phyloP scores from a whole-genome alignment of 2,888 invertebrate species.

The Amblyjoppa fuscipennis region DNA sequence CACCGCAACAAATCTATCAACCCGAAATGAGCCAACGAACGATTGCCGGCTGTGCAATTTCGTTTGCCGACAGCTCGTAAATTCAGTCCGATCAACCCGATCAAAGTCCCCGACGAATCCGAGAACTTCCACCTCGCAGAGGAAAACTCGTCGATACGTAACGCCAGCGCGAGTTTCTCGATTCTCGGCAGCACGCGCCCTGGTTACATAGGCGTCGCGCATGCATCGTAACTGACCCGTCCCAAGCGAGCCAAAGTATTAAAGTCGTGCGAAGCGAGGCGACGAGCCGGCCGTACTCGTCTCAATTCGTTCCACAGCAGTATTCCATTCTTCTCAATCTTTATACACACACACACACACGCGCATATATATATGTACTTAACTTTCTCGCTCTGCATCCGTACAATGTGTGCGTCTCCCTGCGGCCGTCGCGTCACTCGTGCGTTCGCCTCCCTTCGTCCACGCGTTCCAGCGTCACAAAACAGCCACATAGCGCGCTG shows the following conservation, averaged over 20 bases:
- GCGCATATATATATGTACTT: neutral
- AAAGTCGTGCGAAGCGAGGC: neutral
- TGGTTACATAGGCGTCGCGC: constrained; percentile 4
- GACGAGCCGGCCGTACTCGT: constrained; percentile 16
- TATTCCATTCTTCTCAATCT: constrained; percentile 37
- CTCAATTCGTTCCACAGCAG: constrained; percentile 35
- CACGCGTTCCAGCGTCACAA: neutral
- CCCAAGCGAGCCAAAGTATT: constrained; percentile 19
- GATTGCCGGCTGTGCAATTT: neutral
- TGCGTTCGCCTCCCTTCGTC: constrained; percentile 1
- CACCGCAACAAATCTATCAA: neutral
- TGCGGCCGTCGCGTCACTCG: neutral
- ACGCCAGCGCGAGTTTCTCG: neutral
- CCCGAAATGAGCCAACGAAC: neutral
- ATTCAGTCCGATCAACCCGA: neutral
- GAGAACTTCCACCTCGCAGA: neutral
- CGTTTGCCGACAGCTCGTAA: neutral
- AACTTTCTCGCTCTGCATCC: constrained; percentile 48
- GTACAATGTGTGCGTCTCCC: constrained; percentile 2
- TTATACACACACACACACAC: neutral
- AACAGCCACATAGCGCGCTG: constrained; percentile 13
- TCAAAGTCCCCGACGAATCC: neutral
- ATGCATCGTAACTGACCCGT: constrained; percentile 53
- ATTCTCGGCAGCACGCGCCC: constrained; percentile 5
- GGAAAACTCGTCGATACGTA: constrained; percentile 4